These are phyloP conservation scores for Chesias legatella DNA, from an alignment of 2,888 invertebrate genomes.

Conservation along the genomic window DNA sequence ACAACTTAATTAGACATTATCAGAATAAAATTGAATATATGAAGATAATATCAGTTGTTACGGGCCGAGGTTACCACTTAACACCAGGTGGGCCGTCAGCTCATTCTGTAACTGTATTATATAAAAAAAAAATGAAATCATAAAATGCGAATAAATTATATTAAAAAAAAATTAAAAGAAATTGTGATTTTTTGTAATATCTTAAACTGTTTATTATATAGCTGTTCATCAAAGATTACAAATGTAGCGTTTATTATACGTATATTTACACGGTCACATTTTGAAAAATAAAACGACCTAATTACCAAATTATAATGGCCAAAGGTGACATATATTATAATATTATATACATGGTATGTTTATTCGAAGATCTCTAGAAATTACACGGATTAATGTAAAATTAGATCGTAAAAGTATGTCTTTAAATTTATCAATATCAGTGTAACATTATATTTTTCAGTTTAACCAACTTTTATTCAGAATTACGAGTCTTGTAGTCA, in stretches of 20 bases:
- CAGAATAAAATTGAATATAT: conserved; percentile 1
- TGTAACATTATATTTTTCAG: neutral
- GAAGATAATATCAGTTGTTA: too few relatives aligned
- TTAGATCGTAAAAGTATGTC: conserved; percentile 19
- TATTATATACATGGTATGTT: conserved; percentile 12
- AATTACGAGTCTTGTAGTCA: conserved; percentile 34
- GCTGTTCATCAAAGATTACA: too few relatives aligned
- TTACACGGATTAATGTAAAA: conserved; percentile 17
- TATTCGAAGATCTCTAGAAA: conserved; percentile 34
- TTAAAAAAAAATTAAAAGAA: neutral
- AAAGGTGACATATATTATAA: conserved; percentile 15
- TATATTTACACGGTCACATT: too few relatives aligned
- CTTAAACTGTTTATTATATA: too few relatives aligned
- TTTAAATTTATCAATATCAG: conserved; percentile 1
- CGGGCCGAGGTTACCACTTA: too few relatives aligned
- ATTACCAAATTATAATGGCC: neutral
- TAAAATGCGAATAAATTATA: too few relatives aligned
- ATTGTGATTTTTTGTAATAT: conserved; percentile 7
- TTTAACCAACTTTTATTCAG: conserved; percentile 21
- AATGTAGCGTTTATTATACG: too few relatives aligned
- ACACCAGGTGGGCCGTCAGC: too few relatives aligned
- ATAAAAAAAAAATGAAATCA: too few relatives aligned
- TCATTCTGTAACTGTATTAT: too few relatives aligned
- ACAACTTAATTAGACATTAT: conserved; percentile 6
- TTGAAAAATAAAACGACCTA: too few relatives aligned